phyloP scores from a whole-genome alignment of 2,888 invertebrate species.

The Gastracanthus pulcherrimus region DNA sequence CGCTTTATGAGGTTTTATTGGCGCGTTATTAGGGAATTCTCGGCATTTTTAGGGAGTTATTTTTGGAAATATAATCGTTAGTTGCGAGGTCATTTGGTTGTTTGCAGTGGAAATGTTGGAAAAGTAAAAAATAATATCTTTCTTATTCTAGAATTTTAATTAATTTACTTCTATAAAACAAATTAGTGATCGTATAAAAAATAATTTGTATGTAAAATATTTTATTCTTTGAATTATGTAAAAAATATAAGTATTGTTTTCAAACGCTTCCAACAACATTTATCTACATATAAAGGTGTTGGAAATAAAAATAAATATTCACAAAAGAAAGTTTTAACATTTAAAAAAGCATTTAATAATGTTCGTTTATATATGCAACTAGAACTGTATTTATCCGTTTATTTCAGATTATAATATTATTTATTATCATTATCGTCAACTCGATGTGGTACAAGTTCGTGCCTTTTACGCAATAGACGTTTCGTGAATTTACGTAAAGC shows the following conservation, averaged over 20 bases:
- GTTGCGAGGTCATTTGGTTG: no score
- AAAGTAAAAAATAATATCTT: no score
- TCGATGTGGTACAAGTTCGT: background rate
- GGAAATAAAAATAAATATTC: background rate
- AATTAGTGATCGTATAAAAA: background rate
- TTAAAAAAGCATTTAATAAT: background rate
- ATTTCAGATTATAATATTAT: slow-evolving; percentile 1
- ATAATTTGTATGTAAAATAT: background rate
- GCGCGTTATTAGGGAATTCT: background rate
- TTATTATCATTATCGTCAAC: background rate
- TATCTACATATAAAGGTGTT: background rate
- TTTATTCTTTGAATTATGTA: no score
- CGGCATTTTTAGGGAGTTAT: no score
- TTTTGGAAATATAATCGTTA: no score
- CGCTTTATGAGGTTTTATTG: background rate
- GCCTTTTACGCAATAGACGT: slow-evolving; percentile 30
- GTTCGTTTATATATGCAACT: background rate
- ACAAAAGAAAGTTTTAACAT: background rate
- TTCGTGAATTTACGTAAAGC: slow-evolving; percentile 45
- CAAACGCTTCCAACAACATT: no score
- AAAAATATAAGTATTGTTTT: no score
- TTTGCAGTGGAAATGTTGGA: no score
- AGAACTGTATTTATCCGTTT: no score
- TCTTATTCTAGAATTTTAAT: no score
- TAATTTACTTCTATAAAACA: no score